Percentiles rank a stretch among this genome's conserved stretches.
Conservation (phyloP, 2,888 invertebrate species). For the Biston betularia region DNA sequence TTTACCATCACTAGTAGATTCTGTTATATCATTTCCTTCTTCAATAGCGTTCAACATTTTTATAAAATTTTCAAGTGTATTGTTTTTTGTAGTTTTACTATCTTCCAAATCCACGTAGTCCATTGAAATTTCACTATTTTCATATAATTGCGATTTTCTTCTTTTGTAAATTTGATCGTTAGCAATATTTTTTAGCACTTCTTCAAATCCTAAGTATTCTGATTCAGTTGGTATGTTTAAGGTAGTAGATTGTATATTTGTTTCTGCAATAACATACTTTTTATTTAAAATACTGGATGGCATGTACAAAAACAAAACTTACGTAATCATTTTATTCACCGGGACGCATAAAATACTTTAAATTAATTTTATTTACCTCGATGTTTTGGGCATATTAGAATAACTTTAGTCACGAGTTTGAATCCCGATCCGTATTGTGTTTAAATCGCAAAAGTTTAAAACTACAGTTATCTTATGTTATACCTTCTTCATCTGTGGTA, state of each 20-base stretch:
- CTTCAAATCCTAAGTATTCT: slow-evolving; percentile 60
- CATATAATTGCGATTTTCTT: slow-evolving; percentile 44
- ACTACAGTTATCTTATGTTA: no score
- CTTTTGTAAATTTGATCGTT: slow-evolving; percentile 48
- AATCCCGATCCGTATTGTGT: no score
- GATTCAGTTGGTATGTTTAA: slow-evolving; percentile 6
- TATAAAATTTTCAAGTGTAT: slow-evolving; percentile 33
- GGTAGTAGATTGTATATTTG: slow-evolving; percentile 1
- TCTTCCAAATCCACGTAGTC: slow-evolving; percentile 48
- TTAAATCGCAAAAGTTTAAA: no score
- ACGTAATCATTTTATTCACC: no score
- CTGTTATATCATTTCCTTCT: slow-evolving; percentile 40
- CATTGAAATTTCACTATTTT: slow-evolving; percentile 19
- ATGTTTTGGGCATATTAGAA: no score
- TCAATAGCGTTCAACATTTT: slow-evolving; percentile 36
- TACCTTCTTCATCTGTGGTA: no score
- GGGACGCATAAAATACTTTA: no score
- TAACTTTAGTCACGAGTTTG: no score
- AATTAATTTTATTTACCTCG: no score
- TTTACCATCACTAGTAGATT: slow-evolving; percentile 23
- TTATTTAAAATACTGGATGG: background rate
- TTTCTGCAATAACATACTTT: background rate
- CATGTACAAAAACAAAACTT: background rate
- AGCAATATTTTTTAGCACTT: slow-evolving; percentile 58
- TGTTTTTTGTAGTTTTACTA: slow-evolving; percentile 35